Base-by-base conservation (phyloP, 2,888 invertebrate species). In the Conops quadrifasciatus region DNA sequence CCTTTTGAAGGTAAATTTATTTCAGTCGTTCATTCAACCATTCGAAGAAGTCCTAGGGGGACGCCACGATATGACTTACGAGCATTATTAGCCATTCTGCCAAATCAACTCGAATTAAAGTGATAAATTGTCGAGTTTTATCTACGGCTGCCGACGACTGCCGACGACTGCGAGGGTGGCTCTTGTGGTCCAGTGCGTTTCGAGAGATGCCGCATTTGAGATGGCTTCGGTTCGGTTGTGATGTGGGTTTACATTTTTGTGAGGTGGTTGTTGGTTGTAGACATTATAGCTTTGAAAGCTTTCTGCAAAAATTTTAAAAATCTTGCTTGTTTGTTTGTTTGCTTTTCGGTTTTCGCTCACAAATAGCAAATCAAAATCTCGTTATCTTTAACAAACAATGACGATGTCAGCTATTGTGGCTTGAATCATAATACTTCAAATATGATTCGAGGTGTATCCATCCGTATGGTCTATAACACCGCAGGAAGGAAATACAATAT, bases 51-150 rank as follows among this genome's bases (percentile, higher is more conserved):
- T 68, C 68, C 68, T 51, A 36, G 9, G 24, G 56, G 68, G 68
- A 62, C 60, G 49, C 51, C 51, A 51, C 36, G 49, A 21, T 68
- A 62, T 72, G 65, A 70, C 72, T 74, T 70, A 59, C 70, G 62
- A 72, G 71, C 69, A 70, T 70, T 74, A 73, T 74, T 71, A 71
- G 70, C 72, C 67, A 70, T 72, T 67, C 62, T 56, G 73, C 58
- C 24, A 71, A 71, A 75, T 72, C 73, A 71, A 30, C 58, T 56
- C 72, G 73, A 75, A 75, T 75, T 75, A 73, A 75, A 73, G 73
- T 75, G 73, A 75, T 75, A 75, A 75, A 75, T 75, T 70, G 70
- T 62, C 49, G 45, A 26, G 63, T 63, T 36, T 36, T 26, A 47
- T 63, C 53, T 53, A 30, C 21, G 64, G 47, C 49, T 47, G n/a